Conservation (phyloP, 2,888 invertebrate genomes). For the Brenthis ino region DNA sequence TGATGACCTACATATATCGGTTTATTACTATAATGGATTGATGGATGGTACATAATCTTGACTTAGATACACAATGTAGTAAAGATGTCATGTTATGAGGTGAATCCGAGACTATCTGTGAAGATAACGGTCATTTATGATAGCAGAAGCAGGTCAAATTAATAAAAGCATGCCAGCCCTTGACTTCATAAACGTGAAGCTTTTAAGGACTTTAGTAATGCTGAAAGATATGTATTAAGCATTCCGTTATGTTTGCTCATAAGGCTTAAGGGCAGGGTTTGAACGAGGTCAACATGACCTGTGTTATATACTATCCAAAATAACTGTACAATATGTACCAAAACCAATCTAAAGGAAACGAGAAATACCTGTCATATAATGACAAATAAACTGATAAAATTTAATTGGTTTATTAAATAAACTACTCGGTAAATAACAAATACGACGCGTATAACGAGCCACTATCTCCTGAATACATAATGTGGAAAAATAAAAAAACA, state of each 20-base stretch:
- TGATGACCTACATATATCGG: no score
- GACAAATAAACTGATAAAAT: background rate
- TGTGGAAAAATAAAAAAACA: no score
- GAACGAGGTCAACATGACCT: slow-evolving; percentile 33
- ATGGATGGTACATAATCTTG: slow-evolving; percentile 22
- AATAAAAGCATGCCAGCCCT: slow-evolving; percentile 28
- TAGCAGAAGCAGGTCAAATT: slow-evolving; percentile 39
- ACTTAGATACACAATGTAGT: slow-evolving; percentile 17
- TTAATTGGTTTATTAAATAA: slow-evolving; percentile 10
- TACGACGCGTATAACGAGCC: background rate
- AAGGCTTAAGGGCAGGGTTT: slow-evolving; percentile 30
- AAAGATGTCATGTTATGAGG: slow-evolving; percentile 30
- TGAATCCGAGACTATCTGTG: slow-evolving; percentile 27
- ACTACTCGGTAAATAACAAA: background rate
- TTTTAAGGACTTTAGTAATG: slow-evolving; percentile 9
- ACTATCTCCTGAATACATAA: no score
- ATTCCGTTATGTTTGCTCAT: no score
- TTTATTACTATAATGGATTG: slow-evolving; percentile 1
- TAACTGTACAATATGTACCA: slow-evolving; percentile 6
- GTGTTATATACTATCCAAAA: slow-evolving; percentile 20
- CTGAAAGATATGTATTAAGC: background rate
- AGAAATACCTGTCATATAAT: background rate
- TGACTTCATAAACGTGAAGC: slow-evolving; percentile 28
- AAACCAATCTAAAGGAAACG: background rate
- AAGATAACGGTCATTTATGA: slow-evolving; percentile 36